phyloP scores from a whole-genome alignment of 2,888 invertebrate species.

The Acanthacorydalis orientalis region DNA sequence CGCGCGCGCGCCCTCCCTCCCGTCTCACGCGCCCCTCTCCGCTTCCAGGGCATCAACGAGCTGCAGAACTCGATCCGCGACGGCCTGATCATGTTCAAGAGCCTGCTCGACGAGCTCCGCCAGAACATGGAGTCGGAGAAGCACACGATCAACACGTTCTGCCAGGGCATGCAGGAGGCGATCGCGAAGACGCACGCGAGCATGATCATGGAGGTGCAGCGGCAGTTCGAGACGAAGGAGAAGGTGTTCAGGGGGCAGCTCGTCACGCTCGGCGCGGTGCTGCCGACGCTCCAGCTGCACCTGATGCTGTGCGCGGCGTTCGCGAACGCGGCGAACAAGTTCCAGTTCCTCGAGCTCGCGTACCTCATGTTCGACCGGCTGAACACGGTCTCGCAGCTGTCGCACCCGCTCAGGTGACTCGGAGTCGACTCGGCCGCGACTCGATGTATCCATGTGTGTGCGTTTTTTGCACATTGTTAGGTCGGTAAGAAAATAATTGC shows the following conservation, averaged over 20 bases:
- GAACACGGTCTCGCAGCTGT: constrained; percentile 44
- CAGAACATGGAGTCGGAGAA: constrained; percentile 47
- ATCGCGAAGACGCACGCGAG: constrained; percentile 47
- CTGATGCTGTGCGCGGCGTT: constrained; percentile 53
- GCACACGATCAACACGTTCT: constrained; percentile 45
- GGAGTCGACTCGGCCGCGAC: no score
- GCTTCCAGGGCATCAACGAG: constrained; percentile 20
- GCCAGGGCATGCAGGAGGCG: constrained; percentile 45
- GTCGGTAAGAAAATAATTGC: not conserved
- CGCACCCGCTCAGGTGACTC: constrained; percentile 36
- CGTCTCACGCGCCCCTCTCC: not conserved
- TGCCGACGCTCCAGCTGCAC: constrained; percentile 52
- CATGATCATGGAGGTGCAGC: constrained; percentile 47
- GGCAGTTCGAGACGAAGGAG: constrained; percentile 34
- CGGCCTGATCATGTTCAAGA: constrained; percentile 45
- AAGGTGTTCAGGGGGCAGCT: constrained; percentile 35
- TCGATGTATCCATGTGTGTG: no score
- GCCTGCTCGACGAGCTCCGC: constrained; percentile 47
- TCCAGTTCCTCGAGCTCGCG: constrained; percentile 54
- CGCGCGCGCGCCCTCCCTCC: not conserved
- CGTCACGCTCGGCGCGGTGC: constrained; percentile 36
- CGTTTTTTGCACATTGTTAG: no score
- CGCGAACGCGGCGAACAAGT: constrained; percentile 52
- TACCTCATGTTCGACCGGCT: constrained; percentile 49
- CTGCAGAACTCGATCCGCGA: constrained; percentile 46